Evolutionary conservation across 2,113 vertebrate species (phyloP).

Genomic region (Elaphurus davidianus): DNA sequence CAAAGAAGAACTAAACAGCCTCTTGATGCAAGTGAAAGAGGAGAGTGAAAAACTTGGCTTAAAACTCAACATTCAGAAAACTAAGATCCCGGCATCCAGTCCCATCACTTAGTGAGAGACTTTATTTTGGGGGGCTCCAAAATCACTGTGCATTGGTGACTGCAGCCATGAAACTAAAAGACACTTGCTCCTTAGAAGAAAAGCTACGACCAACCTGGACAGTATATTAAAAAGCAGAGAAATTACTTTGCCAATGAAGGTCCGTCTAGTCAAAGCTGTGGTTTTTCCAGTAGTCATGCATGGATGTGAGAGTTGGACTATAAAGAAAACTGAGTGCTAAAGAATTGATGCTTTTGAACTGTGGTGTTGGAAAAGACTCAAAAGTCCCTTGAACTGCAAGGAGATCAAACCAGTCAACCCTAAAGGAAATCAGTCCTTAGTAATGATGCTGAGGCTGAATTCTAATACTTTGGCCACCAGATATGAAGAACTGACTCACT

Average conservation of each 20-base stretch:
- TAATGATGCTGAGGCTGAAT: neutral
- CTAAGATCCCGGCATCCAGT: accelerated
- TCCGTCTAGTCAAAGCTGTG: neutral
- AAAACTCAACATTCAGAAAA: neutral
- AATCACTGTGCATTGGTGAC: neutral
- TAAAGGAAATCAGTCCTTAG: neutral
- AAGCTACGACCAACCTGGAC: neutral
- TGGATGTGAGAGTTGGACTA: accelerated
- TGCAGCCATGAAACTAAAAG: neutral
- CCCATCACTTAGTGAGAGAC: neutral
- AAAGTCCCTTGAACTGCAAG: neutral
- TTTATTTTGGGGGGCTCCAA: neutral
- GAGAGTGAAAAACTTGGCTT: neutral
- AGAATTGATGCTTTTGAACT: neutral
- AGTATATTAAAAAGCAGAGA: neutral
- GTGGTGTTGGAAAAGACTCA: neutral
- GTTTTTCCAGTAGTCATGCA: neutral
- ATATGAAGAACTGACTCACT: neutral
- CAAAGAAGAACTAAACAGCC: neutral
- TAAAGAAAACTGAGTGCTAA: neutral
- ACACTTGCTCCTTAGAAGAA: neutral
- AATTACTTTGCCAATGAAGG: neutral
- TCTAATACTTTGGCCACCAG: neutral
- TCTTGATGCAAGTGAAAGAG: neutral
- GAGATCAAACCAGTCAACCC: neutral